Evolutionary conservation across 2,797 vertebrate species (phyloP).

Genomic region (Octomys mimax): DNA sequence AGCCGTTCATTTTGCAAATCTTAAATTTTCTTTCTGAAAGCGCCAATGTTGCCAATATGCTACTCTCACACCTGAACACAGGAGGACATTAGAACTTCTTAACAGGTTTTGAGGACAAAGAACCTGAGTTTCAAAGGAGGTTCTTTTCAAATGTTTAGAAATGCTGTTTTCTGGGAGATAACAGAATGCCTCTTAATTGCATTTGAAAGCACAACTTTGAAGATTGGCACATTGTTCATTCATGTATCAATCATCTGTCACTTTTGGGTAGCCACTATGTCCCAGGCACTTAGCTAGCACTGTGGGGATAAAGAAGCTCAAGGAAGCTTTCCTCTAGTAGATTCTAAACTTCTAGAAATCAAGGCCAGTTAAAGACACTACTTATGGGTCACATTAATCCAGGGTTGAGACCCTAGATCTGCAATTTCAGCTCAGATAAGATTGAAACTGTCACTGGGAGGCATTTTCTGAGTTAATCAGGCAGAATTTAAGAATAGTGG

Average conservation of each 20-base stretch:
- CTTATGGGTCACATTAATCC: not conserved
- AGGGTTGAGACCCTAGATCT: conserved; percentile 3
- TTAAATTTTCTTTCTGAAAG: conserved; percentile 18
- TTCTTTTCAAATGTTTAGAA: not conserved
- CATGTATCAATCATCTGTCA: not conserved
- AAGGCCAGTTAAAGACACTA: not conserved
- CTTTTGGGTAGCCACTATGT: not conserved
- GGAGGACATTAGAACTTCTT: conserved; percentile 3
- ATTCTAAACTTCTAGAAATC: not conserved
- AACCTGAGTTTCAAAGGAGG: not conserved
- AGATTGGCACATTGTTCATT: not conserved
- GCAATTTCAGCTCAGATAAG: conserved; percentile 21
- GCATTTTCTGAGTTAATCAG: conserved; percentile 1
- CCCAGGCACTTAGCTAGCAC: not conserved
- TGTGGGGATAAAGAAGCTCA: not conserved
- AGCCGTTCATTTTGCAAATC: not conserved
- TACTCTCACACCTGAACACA: not conserved
- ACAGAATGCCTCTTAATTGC: not conserved
- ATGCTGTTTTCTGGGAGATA: not conserved
- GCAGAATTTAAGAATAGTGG: not conserved
- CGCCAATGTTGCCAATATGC: not conserved
- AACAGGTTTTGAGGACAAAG: not conserved
- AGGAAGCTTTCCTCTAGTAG: conserved; percentile 9
- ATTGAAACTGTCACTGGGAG: not conserved
- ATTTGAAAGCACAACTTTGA: not conserved